A percentile compares a stretch with the other conserved stretches of the same genome.
phyloP scores from a whole-genome alignment of 2,888 invertebrate genomes.

The Papilio elwesi region DNA sequence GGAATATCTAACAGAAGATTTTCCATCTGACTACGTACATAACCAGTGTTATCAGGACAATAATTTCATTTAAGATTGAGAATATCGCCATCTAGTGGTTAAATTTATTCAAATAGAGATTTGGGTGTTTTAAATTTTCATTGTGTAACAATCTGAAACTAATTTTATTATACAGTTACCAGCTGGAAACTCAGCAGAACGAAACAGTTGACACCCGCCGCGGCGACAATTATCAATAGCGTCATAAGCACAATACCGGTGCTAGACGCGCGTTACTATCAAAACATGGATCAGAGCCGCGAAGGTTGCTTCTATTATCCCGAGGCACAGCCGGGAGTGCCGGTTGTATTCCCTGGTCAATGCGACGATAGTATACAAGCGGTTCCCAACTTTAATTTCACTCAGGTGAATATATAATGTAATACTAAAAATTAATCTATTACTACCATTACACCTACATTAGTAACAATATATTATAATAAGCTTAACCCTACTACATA shows the following conservation, averaged over 20 bases:
- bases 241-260: conserved; percentile 53
- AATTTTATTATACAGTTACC: conserved; percentile 52
- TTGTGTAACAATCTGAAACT: conserved; percentile 11
- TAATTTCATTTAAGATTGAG: neutral
- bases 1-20: no score
- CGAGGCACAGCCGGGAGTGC: conserved; percentile 54
- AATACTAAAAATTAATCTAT: neutral
- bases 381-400: conserved; percentile 56
- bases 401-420: conserved; percentile 49
- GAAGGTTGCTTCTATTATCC: conserved; percentile 70
- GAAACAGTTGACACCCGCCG: conserved; percentile 49
- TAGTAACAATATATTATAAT: no score
- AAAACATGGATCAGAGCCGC: conserved; percentile 54
- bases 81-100: neutral
- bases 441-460: neutral
- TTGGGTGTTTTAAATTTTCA: neutral
- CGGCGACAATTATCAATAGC: conserved; percentile 49
- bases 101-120: neutral
- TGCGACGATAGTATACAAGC: conserved; percentile 62
- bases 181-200: conserved; percentile 70
- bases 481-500: neutral
- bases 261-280: conserved; percentile 59
- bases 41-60: no score
- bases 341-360: conserved; percentile 65
- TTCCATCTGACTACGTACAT: no score